Conservation (phyloP, 1,140 invertebrate genomes). For the Aphelinus atriplicis region DNA sequence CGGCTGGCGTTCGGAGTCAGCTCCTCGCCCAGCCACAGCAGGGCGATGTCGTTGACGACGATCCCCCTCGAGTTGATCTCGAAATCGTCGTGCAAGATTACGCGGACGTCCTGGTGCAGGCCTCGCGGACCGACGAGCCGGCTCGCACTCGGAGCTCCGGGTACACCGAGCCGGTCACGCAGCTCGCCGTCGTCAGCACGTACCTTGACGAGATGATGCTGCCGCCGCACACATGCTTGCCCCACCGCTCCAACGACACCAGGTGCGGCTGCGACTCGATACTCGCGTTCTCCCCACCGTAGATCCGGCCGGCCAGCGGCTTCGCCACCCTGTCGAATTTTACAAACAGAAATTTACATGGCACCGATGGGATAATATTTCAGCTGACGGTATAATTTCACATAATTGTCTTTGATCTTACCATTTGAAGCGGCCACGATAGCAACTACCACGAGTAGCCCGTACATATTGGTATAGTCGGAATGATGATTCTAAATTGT, state of each 20-base stretch:
- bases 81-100: slow-evolving; percentile 30
- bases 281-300: slow-evolving; percentile 69
- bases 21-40: slow-evolving; percentile 22
- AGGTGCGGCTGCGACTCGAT: slow-evolving; percentile 71
- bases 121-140: slow-evolving; percentile 28
- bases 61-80: slow-evolving; percentile 9
- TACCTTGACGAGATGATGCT: slow-evolving; percentile 68
- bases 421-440: too few relatives aligned
- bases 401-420: too few relatives aligned
- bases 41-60: slow-evolving; percentile 41
- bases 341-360: too few relatives aligned
- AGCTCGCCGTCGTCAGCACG: slow-evolving; percentile 73
- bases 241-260: slow-evolving; percentile 65
- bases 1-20: slow-evolving; percentile 34
- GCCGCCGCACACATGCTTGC: slow-evolving; percentile 71
- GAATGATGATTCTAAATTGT: too few relatives aligned
- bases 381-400: too few relatives aligned
- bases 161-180: slow-evolving; percentile 43
- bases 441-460: too few relatives aligned
- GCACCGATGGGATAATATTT: too few relatives aligned
- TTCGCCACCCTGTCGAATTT: background rate
- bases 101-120: slow-evolving; percentile 24
- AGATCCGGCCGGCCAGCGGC: slow-evolving; percentile 60
- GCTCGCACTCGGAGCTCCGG: slow-evolving; percentile 12
- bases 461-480: too few relatives aligned